Evolutionary conservation across 2,888 invertebrate genomes (phyloP).

Genomic region (Cheilosia vernalis): DNA sequence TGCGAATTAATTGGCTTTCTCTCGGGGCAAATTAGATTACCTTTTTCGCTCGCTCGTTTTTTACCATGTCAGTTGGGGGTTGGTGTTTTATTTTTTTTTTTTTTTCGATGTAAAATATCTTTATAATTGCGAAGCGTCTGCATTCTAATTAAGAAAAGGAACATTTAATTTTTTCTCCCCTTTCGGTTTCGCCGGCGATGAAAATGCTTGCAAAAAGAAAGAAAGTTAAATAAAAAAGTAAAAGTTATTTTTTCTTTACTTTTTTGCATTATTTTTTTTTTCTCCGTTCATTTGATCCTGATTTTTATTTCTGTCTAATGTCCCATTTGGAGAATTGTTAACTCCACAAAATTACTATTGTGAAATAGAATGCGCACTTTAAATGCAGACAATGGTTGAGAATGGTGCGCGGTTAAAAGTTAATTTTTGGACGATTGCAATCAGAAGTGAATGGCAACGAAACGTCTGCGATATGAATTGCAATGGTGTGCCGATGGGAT

Average conservation of each 20-base stretch:
- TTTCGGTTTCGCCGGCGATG: neutral
- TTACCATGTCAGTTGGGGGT: neutral
- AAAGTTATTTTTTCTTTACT: conserved; percentile 33
- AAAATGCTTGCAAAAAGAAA: neutral
- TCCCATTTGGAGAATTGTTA: conserved; percentile 50
- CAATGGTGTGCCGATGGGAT: neutral
- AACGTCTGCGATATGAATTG: neutral
- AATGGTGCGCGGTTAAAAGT: conserved; percentile 53
- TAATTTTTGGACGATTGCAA: conserved; percentile 44
- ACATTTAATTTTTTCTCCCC: conserved; percentile 25
- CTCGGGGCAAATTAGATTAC: conserved; percentile 46
- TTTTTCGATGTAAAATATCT: conserved; percentile 63
- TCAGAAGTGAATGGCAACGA: neutral
- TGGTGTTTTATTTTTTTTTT: conserved; percentile 17
- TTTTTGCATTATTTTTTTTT: conserved; percentile 9
- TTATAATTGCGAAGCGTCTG: conserved; percentile 71
- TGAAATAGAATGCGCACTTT: conserved; percentile 54
- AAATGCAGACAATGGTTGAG: conserved; percentile 65
- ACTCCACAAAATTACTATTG: conserved; percentile 34
- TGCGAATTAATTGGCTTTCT: conserved; percentile 63
- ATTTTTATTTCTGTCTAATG: conserved; percentile 66
- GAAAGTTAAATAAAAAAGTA: conserved; percentile 62
- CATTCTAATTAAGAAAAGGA: conserved; percentile 62
- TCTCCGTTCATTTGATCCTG: conserved; percentile 60
- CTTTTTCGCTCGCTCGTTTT: neutral